These are phyloP conservation scores for Eurytoma californica DNA, from an alignment of 2,888 invertebrate genomes.

Conservation along the genomic window DNA sequence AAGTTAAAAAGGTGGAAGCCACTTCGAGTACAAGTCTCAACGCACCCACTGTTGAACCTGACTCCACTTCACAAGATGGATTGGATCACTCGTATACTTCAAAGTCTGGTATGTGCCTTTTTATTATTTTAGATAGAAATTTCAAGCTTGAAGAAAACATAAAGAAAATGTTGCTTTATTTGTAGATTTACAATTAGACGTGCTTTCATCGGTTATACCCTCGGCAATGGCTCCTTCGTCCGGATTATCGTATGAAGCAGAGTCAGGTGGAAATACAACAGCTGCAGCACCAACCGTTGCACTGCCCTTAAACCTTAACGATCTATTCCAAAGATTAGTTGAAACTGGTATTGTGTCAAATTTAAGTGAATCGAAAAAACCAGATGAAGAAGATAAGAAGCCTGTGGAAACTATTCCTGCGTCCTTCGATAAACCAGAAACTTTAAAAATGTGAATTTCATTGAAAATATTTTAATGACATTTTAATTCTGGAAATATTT, in stretches of 20 bases:
- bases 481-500: not conserved
- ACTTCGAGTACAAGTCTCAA: conserved; percentile 55
- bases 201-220: conserved; percentile 71
- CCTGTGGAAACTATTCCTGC: conserved; percentile 78
- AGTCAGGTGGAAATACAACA: conserved; percentile 40
- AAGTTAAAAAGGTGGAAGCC: conserved; percentile 22
- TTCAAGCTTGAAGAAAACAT: not conserved
- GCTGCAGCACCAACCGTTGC: conserved; percentile 69
- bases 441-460: conserved; percentile 82
- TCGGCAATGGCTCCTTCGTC: conserved; percentile 56
- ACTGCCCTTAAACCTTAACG: conserved; percentile 82
- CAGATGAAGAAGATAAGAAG: conserved; percentile 68
- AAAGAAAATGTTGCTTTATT: not conserved
- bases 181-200: conserved; percentile 77
- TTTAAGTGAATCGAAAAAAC: conserved; percentile 67
- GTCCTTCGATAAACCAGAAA: conserved; percentile 82
- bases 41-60: conserved; percentile 60
- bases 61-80: conserved; percentile 70
- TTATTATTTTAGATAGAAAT: not conserved
- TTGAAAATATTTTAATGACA: conserved; percentile 21
- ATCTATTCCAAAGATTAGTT: conserved; percentile 89
- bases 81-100: conserved; percentile 59
- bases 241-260: conserved; percentile 55
- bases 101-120: conserved; percentile 41
- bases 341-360: conserved; percentile 87